phyloP scores from a whole-genome alignment of 2,113 vertebrate genomes.

The Albula goreensis region DNA sequence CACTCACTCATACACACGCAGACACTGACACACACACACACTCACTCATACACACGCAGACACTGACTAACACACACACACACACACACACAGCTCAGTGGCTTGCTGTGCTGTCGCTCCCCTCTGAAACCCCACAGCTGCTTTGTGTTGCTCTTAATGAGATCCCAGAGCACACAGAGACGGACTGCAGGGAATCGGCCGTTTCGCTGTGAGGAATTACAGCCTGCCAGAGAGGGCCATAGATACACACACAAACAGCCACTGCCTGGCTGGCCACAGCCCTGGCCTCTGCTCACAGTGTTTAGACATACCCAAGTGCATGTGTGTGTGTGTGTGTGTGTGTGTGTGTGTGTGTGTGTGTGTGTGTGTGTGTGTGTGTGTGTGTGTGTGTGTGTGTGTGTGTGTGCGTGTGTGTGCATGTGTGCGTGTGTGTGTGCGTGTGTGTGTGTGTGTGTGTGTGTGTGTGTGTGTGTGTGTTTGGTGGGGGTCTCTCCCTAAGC shows the following conservation, averaged over 20 bases:
- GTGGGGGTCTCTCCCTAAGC: too few species aligned
- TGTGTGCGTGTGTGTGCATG: too few species aligned
- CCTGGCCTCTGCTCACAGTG: neutral
- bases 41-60: neutral
- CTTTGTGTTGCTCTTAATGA: neutral
- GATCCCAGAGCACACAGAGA: neutral
- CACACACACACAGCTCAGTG: neutral
- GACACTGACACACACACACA: neutral
- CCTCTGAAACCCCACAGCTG: neutral
- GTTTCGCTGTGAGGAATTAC: neutral
- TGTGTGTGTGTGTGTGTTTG: too few species aligned
- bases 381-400: too few species aligned
- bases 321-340: too few species aligned
- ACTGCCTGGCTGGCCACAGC: neutral
- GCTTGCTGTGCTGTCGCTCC: neutral
- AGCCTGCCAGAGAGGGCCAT: neutral
- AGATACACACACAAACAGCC: neutral
- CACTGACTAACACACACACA: neutral
- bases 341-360: too few species aligned
- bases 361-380: too few species aligned
- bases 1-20: neutral
- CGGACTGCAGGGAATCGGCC: neutral
- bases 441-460: too few species aligned
- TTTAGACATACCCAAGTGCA: too few species aligned
- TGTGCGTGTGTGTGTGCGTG: too few species aligned